Evolutionary conservation across 2,888 invertebrate species (phyloP), one percentile per base, ranked within the genome.

Genomic region (Galerucella calmariensis): DNA sequence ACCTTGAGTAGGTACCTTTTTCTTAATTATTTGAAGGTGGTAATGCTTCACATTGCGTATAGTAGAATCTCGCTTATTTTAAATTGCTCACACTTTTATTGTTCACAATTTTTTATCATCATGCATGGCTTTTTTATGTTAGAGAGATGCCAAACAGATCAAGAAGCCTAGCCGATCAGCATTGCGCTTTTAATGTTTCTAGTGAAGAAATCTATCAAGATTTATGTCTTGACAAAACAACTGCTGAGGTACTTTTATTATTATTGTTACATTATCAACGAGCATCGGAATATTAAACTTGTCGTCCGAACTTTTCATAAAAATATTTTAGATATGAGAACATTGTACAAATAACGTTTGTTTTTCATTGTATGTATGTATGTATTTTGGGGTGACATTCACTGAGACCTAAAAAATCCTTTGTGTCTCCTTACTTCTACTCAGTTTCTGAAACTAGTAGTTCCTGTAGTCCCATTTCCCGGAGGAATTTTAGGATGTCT

Each of bases 141-240:
- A 85, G 86, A 80, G 84, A 86, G 80, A 82, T 84, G 75, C 82
- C 84, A 72, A 77, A 80, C 69, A 81, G 81, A 74, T 77, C 80
- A 71, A 79, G 83, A 77, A 76, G 80, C 62, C 81, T 81, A 67
- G 79, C 79, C 70, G 83, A 83, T 73, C 79, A 80, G 14, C 81
- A 81, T 53, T 81, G 79, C 78, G 73, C 74, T 70, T 77, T 75
- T 71, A 83, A 81, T 73, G 79, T 92, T 86, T 92, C 93, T 89
- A 95, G 95, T 87, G 97, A 97, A 88, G 95, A 96, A 90, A 95
- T 97, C 88, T 97, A 97, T 91, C 96, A 97, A 90, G 97, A 97
- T 91, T 92, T 97, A 86, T 96, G 95, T 91, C 93, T 92, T 83
- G 91, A 94, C 85, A 80, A 80, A 77, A 77, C 78, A 65, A 70